Base-by-base conservation (phyloP, 2,113 vertebrate species). In the Gavialis gangeticus region DNA sequence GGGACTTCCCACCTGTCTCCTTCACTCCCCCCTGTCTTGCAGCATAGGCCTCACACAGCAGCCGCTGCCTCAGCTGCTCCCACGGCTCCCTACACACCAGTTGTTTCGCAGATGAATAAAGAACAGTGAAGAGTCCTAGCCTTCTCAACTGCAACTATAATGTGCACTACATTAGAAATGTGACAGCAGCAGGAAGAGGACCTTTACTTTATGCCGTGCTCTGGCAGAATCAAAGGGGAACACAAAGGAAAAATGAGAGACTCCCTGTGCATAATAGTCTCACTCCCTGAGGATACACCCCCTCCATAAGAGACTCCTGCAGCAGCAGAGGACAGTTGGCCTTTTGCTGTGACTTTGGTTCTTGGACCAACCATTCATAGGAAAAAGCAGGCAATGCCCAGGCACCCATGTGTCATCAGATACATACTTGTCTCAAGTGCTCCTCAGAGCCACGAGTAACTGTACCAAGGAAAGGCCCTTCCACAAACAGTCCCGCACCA, bases 341-440 rank as follows among this genome's bases (percentile, higher is more conserved):
- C 55, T 75, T 91, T 59, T 94, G 94, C 92, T 22, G 16, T 12
- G 28, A n/a, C 28, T 28, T 28, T 66, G 64, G 17, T 66, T 28
- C 64, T 16, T 66, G 64, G 64, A 14, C 7, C 64, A 28, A 21
- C 28, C n/a, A 28, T 66, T 21, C 28, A 25, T 67, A n/a, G 64
- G 17, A 14, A 67, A 67, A 67, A 18, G 9, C 30, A n/a, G 64
- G 64, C 28, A 30, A 18, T 28, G 64, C 64, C 27, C 15, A 17
- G 30, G 64, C 17, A 18, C n/a, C 16, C 27, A 13, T n/a, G 27
- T 17, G 63, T 17, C 63, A 5, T 3, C 63, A 95, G 87, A 84
- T 95, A 95, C 84, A 84, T 96, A 85, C 93, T 86, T 95, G 94
- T 94, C 96, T 87, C 90, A 92, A 89, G 93, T 88, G 75, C 78